phyloP scores from a whole-genome alignment of 2,113 vertebrate species.

The Trochalopteron elliotii region DNA sequence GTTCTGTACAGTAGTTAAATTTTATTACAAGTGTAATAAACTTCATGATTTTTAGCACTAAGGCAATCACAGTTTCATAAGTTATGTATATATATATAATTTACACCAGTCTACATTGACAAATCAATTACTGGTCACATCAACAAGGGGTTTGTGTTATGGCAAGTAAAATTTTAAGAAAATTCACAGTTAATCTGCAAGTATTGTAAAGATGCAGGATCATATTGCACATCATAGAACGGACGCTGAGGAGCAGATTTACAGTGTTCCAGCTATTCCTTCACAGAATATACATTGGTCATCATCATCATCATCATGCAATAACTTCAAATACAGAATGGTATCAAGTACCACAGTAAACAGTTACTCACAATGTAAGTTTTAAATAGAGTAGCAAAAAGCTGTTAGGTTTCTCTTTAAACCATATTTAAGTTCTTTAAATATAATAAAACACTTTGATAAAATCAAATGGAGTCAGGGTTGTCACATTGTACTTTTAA shows the following conservation, averaged over 20 bases:
- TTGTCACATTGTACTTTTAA: slow-evolving; percentile 65
- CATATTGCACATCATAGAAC: slow-evolving; percentile 85
- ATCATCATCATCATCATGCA: slow-evolving; percentile 55
- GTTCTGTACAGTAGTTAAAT: slow-evolving; percentile 58
- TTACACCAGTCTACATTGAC: slow-evolving; percentile 73
- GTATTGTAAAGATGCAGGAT: slow-evolving; percentile 80
- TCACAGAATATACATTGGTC: slow-evolving; percentile 84
- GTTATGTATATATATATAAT: slow-evolving; percentile 69
- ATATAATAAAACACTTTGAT: slow-evolving; percentile 62
- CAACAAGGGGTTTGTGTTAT: slow-evolving; percentile 74
- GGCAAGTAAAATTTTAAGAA: slow-evolving; percentile 76
- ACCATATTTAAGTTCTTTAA: slow-evolving; percentile 70
- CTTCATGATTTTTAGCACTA: slow-evolving; percentile 69
- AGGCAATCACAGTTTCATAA: slow-evolving; percentile 74
- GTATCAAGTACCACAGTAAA: slow-evolving; percentile 78
- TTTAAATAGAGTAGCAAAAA: slow-evolving; percentile 75
- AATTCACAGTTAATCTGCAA: slow-evolving; percentile 85
- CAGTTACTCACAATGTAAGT: slow-evolving; percentile 75
- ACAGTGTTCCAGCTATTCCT: slow-evolving; percentile 73
- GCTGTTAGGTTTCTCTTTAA: slow-evolving; percentile 71
- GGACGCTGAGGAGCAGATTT: slow-evolving; percentile 70
- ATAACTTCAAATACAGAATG: slow-evolving; percentile 75
- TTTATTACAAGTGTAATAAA: slow-evolving; percentile 80
- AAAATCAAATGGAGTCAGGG: slow-evolving; percentile 59
- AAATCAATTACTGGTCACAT: slow-evolving; percentile 69